A percentile compares a stretch with the other conserved stretches of the same genome.
phyloP scores from a whole-genome alignment of 2,797 vertebrate species.

The Falco biarmicus region DNA sequence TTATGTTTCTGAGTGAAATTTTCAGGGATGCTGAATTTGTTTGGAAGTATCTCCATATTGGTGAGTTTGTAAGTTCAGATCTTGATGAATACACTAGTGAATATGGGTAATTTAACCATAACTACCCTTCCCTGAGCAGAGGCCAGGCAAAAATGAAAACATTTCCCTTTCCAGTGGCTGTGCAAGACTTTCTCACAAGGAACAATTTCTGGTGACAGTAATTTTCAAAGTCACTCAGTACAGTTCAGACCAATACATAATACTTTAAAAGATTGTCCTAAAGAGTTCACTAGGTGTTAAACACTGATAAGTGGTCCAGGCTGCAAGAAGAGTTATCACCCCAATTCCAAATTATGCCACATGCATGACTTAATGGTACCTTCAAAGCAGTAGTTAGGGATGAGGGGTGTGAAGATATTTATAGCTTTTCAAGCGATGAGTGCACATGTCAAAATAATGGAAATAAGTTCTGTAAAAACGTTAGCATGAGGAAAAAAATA shows the following conservation, averaged over 20 bases:
- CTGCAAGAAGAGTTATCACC: neutral
- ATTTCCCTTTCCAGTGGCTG: neutral
- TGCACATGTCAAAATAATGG: neutral
- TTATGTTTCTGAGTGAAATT: constrained; percentile 1
- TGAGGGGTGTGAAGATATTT: neutral
- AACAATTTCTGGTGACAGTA: neutral
- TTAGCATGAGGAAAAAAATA: neutral
- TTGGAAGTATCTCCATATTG: neutral
- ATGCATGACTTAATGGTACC: neutral
- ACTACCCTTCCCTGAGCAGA: neutral
- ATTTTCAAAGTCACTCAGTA: neutral
- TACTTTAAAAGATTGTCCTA: neutral
- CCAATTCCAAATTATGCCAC: neutral
- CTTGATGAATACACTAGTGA: neutral
- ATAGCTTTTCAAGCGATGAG: neutral
- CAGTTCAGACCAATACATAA: neutral
- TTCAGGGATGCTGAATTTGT: constrained; percentile 5
- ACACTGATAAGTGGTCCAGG: neutral
- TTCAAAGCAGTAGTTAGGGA: neutral
- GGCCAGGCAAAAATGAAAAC: neutral
- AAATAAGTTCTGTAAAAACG: neutral
- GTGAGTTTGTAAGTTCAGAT: constrained; percentile 7
- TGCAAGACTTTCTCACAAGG: neutral
- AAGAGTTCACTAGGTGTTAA: neutral
- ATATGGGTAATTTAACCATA: neutral